A percentile compares a stretch with the other conserved stretches of the same genome.
Conservation (phyloP, 2,888 invertebrate genomes). For the Andrena hattorfiana region DNA sequence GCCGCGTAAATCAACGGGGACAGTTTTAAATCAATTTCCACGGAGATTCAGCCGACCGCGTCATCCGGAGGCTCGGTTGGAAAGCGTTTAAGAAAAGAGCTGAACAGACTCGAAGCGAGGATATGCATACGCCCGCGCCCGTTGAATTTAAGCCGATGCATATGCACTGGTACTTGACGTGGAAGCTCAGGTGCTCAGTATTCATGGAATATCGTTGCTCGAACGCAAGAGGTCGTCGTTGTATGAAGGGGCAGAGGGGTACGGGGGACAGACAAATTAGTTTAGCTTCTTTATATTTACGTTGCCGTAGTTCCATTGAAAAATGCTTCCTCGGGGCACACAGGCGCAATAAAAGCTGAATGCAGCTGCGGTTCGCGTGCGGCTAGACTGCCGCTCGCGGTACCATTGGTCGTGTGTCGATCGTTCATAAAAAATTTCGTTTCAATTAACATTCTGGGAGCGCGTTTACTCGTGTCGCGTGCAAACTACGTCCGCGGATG, state of each 20-base stretch:
- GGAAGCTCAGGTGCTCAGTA: conserved; percentile 73
- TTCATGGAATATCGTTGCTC: conserved; percentile 79
- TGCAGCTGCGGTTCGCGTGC: not conserved
- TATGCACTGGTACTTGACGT: conserved; percentile 67
- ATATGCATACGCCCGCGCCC: conserved; percentile 59
- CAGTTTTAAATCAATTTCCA: conserved; percentile 44
- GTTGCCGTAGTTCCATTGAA: conserved; percentile 38
- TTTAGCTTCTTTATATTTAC: conserved; percentile 60
- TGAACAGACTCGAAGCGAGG: conserved; percentile 14
- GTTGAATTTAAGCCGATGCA: conserved; percentile 67
- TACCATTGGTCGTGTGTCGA: not conserved
- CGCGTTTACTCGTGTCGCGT: not conserved
- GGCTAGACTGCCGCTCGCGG: not conserved
- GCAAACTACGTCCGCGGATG: conserved; percentile 14
- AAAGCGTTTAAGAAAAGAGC: conserved; percentile 57
- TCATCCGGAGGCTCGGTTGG: conserved; percentile 12
- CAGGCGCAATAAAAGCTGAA: conserved; percentile 3
- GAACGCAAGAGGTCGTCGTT: conserved; percentile 54
- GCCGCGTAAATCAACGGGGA: not conserved
- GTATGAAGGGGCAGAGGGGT: too few species aligned
- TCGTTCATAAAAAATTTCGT: not conserved
- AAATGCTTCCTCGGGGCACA: not conserved
- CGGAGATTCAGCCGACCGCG: not conserved
- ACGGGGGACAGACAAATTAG: conserved; percentile 55
- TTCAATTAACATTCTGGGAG: not conserved